Evolutionary conservation across 1,140 invertebrate genomes (phyloP), one percentile per base, ranked within the genome.

Genomic region (Euura lappo): DNA sequence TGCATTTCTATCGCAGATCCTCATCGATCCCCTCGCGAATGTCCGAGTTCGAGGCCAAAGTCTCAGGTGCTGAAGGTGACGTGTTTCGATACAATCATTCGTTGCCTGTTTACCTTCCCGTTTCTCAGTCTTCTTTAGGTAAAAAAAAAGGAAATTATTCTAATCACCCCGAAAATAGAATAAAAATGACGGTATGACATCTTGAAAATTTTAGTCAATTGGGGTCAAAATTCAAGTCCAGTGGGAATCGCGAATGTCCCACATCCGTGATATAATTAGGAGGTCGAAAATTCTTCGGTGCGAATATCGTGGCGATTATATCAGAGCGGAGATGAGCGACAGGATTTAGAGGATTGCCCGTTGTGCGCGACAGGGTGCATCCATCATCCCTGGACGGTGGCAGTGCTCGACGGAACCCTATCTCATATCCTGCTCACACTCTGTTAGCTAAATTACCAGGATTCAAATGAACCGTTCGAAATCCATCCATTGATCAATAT

Each of bases 391-490:
- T 6, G 51, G 13, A 60, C 51, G 28, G 28, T 28, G 28, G 28
- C 28, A 28, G 28, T 28, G 28, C 28, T 28, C 28, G 28, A 28
- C 51, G 8, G 51, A n/a, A 60, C 51, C 51, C 51, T n/a, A n/a
- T 60, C 51, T 60, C 51, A 60, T 60, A 60, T 60, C 51, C 51
- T n/a, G 51, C 51, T 60, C 51, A n/a, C 51, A 60, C 3, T 60
- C 51, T n/a, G 51, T 60, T 60, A 60, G 51, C 51, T n/a, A 8
- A 60, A 60, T 60, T 60, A 3, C 51, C 51, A 8, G 51, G 51
- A 60, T 60, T 60, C 51, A 60, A 60, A 60, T 60, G 51, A 60
- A 60, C 51, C 51, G 51, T 60, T 60, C 51, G 51, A 60, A 60
- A 60, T 60, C 51, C 51, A n/a, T 60, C 51, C 51, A 7, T 60